A percentile compares a stretch with the other conserved stretches of the same genome.
Conservation (phyloP, 2,797 vertebrate species). For the Notamacropus eugenii region DNA sequence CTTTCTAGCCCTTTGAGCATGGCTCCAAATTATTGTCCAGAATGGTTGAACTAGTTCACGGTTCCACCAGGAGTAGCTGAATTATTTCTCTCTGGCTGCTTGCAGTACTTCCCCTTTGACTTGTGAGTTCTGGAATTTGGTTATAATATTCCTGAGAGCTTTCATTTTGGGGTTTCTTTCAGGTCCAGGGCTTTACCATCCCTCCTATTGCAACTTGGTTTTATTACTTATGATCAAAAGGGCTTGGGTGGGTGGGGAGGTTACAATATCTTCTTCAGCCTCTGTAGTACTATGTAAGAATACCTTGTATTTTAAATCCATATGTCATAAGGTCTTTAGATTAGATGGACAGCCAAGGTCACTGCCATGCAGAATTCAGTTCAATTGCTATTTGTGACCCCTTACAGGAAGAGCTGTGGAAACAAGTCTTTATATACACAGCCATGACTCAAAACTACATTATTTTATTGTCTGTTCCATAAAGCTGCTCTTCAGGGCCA, state of each 20-base stretch:
- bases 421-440: conserved; percentile 31
- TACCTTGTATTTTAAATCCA: neutral
- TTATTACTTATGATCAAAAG: conserved; percentile 27
- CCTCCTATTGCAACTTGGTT: conserved; percentile 14
- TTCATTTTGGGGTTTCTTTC: neutral
- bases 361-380: conserved; percentile 50
- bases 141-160: neutral
- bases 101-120: neutral
- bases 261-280: neutral
- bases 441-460: conserved; percentile 61
- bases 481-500: conserved; percentile 65
- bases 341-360: conserved; percentile 15
- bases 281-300: conserved; percentile 4
- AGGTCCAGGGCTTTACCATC: neutral
- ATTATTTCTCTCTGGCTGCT: neutral
- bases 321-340: neutral
- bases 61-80: neutral
- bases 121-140: conserved; percentile 2
- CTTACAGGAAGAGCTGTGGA: conserved; percentile 40
- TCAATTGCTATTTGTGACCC: conserved; percentile 48
- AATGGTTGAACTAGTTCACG: neutral
- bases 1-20: neutral
- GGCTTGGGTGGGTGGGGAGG: neutral
- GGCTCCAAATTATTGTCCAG: neutral
- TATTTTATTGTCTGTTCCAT: conserved; percentile 66